Evolutionary conservation across 92 coral and sea anemone species (phyloP).

Genomic region (Epizoanthus scotinus): DNA sequence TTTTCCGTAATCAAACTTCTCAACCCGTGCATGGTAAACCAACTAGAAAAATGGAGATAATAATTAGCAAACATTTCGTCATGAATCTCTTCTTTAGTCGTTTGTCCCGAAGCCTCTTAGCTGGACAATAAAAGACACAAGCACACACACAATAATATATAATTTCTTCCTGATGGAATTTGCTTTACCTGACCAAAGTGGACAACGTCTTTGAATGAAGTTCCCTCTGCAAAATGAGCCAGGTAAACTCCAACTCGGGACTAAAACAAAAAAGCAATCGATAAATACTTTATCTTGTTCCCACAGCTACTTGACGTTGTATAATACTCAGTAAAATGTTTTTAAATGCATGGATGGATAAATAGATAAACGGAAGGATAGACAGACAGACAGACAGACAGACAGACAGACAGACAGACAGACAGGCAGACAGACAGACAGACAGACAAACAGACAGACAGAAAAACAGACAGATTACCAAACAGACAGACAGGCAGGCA

Average conservation of each 20-base stretch:
- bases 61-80: neutral
- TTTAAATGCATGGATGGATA: no score
- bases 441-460: neutral
- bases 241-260: conserved; percentile 84
- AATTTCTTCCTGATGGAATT: neutral
- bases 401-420: no score
- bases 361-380: no score
- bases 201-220: conserved; percentile 87
- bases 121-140: no score
- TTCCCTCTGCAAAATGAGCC: conserved; percentile 90
- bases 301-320: neutral
- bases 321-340: no score
- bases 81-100: no score
- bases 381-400: no score
- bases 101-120: no score
- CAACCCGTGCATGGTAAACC: conserved; percentile 67
- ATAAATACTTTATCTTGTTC: neutral
- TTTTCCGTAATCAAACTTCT: conserved; percentile 83
- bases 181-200: conserved; percentile 90
- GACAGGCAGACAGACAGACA: no score
- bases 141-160: no score
- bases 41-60: conserved; percentile 50
- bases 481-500: no score
- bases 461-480: no score
- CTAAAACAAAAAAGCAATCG: conserved; percentile 44